Conservation (phyloP, 1,140 invertebrate genomes). For the Heliconius eleuchia region DNA sequence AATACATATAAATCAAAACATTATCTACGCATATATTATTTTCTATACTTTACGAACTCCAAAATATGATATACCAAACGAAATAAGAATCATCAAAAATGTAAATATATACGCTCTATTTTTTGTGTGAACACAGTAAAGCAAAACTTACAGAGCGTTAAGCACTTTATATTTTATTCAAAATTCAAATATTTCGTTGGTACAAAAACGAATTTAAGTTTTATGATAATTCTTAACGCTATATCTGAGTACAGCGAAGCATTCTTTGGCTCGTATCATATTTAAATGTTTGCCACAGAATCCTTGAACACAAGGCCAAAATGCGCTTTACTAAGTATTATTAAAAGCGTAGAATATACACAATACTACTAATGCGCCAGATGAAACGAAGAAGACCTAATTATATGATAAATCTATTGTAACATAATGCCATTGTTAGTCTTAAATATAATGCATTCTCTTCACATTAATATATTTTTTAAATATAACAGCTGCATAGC, state of each 20-base stretch:
- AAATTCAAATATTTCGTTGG: background rate
- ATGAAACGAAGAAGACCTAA: background rate
- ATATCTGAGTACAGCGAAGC: constrained; percentile 7
- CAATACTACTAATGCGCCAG: constrained; percentile 2
- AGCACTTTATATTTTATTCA: background rate
- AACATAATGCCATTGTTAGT: background rate
- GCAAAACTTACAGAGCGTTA: constrained; percentile 12
- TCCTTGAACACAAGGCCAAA: constrained; percentile 20
- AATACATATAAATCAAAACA: too few relatives aligned
- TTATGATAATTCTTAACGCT: constrained; percentile 11
- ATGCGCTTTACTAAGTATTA: constrained; percentile 5
- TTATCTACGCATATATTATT: too few relatives aligned
- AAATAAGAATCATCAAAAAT: too few relatives aligned
- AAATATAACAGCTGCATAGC: constrained; percentile 30
- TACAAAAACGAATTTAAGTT: constrained; percentile 12
- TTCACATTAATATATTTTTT: constrained; percentile 2
- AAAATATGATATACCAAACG: background rate
- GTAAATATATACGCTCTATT: background rate
- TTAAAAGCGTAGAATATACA: background rate
- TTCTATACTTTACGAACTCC: too few relatives aligned
- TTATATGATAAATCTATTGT: background rate
- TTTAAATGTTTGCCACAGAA: constrained; percentile 22
- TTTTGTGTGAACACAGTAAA: background rate
- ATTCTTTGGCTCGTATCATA: constrained; percentile 16
- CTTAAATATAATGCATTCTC: background rate